These are phyloP conservation scores for Dasypogon diadema DNA, from an alignment of 2,888 invertebrate genomes.

Conservation along the genomic window DNA sequence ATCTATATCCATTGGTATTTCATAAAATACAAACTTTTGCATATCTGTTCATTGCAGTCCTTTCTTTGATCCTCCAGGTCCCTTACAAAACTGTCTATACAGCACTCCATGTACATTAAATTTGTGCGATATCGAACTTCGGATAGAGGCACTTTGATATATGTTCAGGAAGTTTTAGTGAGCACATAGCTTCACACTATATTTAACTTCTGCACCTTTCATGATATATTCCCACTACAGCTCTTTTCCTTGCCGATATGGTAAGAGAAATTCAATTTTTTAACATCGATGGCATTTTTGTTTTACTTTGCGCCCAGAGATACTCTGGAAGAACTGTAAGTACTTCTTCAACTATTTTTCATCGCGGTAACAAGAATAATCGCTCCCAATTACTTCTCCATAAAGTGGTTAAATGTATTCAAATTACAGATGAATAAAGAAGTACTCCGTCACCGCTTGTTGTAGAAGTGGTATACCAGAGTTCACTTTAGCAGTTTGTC, in stretches of 20 bases:
- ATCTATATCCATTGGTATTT: slow-evolving; percentile 12
- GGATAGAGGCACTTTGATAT: background rate
- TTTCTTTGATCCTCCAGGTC: slow-evolving; percentile 4
- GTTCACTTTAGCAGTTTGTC: slow-evolving; percentile 32
- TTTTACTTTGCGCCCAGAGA: background rate
- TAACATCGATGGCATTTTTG: too few relatives aligned
- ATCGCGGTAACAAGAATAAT: background rate
- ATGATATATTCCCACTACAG: background rate
- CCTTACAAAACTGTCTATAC: background rate
- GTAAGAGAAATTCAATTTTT: slow-evolving; percentile 9
- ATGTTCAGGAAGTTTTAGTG: background rate
- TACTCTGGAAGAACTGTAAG: background rate
- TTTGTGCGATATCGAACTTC: slow-evolving; percentile 5
- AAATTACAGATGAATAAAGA: slow-evolving; percentile 38
- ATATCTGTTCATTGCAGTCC: slow-evolving; percentile 33
- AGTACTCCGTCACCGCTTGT: slow-evolving; percentile 3
- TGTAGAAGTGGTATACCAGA: background rate
- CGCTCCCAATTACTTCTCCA: slow-evolving; percentile 33
- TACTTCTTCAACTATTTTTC: slow-evolving; percentile 21
- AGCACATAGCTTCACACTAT: background rate
- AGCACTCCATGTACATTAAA: background rate
- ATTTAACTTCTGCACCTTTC: background rate
- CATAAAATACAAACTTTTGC: slow-evolving; percentile 29
- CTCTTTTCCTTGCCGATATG: background rate
- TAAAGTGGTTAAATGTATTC: slow-evolving; percentile 35